Conservation (phyloP, 1,140 invertebrate species). For the Aethina tumida region DNA sequence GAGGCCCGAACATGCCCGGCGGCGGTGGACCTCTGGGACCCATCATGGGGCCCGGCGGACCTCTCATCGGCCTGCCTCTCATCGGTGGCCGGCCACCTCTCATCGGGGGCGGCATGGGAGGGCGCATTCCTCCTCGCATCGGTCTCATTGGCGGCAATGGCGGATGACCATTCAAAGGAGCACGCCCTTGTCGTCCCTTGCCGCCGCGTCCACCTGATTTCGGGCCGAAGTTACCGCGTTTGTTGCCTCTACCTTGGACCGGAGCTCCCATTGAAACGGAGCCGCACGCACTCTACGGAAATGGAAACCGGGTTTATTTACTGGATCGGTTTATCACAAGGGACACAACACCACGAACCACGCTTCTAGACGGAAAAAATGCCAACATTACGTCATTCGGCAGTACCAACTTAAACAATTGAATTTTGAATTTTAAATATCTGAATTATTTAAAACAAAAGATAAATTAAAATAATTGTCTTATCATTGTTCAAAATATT, state of each 20-base stretch:
- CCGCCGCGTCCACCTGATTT: conserved; percentile 15
- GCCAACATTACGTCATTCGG: too few relatives aligned
- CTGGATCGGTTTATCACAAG: too few relatives aligned
- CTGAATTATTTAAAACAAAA: too few relatives aligned
- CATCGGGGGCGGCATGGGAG: conserved; percentile 21
- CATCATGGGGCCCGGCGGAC: conserved; percentile 21
- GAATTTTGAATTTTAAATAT: too few relatives aligned
- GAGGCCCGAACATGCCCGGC: conserved; percentile 15
- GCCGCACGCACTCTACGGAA: too few relatives aligned
- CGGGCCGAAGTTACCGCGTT: conserved; percentile 12
- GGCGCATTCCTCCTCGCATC: conserved; percentile 16
- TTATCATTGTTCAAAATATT: too few relatives aligned
- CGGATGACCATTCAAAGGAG: conserved; percentile 17
- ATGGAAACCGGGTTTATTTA: too few relatives aligned
- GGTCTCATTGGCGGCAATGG: conserved; percentile 20
- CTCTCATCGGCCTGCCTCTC: conserved; percentile 12
- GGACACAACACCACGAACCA: too few relatives aligned
- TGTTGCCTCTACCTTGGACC: conserved; percentile 19
- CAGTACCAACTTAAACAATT: too few relatives aligned
- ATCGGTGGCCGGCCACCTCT: conserved; percentile 12
- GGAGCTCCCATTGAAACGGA: conserved; percentile 14
- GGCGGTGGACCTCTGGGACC: conserved; percentile 22
- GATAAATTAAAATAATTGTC: too few relatives aligned
- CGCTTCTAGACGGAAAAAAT: too few relatives aligned
- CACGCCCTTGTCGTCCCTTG: conserved; percentile 7